Percentiles rank a stretch among this genome's conserved stretches.
Evolutionary conservation across 2,113 vertebrate genomes (phyloP).

Genomic region (Rhegmatorhina hoffmannsi): DNA sequence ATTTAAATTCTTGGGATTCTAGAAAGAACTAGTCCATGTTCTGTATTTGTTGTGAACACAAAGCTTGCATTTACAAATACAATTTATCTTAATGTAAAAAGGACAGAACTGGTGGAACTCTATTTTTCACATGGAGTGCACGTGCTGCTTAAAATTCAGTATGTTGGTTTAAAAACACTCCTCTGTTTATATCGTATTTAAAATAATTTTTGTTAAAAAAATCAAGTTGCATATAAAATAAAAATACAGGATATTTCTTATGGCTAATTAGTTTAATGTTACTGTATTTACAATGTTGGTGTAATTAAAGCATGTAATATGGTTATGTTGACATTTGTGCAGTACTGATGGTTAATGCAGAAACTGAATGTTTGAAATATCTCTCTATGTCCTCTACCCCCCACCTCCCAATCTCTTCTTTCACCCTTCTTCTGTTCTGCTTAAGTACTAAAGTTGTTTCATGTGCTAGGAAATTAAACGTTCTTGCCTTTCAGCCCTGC

Average conservation of each 20-base stretch:
- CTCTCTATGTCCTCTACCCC: background rate
- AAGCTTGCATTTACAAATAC: background rate
- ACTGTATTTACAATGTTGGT: background rate
- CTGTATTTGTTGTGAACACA: background rate
- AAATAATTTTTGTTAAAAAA: background rate
- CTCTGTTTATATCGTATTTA: background rate
- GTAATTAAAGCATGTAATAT: background rate
- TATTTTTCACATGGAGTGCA: background rate
- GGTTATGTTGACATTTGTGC: background rate
- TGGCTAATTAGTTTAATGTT: background rate
- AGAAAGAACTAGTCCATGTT: background rate
- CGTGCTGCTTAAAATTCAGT: background rate
- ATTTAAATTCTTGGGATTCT: background rate
- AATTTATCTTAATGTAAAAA: background rate
- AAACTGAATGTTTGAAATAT: background rate
- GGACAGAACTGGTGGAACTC: background rate
- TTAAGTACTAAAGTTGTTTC: background rate
- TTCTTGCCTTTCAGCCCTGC: conserved; percentile 42
- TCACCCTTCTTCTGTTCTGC: background rate
- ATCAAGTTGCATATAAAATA: background rate
- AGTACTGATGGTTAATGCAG: background rate
- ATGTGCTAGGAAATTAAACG: conserved; percentile 30
- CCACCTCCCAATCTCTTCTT: background rate
- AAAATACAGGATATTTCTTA: background rate
- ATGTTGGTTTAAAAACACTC: background rate